Evolutionary conservation across 2,888 invertebrate species (phyloP), one percentile per base, ranked within the genome.

Genomic region (Tineola bisselliella): DNA sequence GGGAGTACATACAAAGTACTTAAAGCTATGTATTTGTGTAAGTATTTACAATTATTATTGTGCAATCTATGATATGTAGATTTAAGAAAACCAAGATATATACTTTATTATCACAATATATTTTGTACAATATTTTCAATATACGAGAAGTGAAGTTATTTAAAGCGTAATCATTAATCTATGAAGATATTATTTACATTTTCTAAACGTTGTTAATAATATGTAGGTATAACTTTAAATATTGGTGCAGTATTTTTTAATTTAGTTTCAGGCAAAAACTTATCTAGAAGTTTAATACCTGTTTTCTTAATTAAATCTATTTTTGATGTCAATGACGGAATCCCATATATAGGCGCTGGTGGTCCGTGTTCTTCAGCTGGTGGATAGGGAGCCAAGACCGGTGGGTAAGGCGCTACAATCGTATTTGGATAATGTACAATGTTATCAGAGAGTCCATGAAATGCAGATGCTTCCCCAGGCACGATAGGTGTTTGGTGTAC

Each of bases 291-390:
- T 25, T 54, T 54, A 17, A 25, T 25, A 11, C 54, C 54, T 10
- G 19, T 19, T n/a, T 54, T 54, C 25, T 54, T 54, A 54, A 54
- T 54, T 54, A 54, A 19, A 54, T 54, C 54, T 25, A 54, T 8
- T 12, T 54, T 54, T 5, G 19, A 19, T 11, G 54, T 54, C 19
- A 54, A 25, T 1, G 25, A 6, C n/a, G 54, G 54, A 54, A 54
- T 54, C 5, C 25, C 54, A 54, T 54, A 54, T 10, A 25, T 54
- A 8, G 3, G 54, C n/a, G 54, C 54, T 19, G 54, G 54, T 12
- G 54, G 54, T 18, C 54, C 54, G 25, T 54, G 25, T 25, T 54
- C 54, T 10, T 54, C 19, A 25, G 54, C 54, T 25, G 54, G 54
- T 25, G 54, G 54, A 12, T 54, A 54, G 5, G 54, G 54, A 3